A percentile compares a stretch with the other conserved stretches of the same genome.
phyloP scores from a whole-genome alignment of 2,113 vertebrate genomes.

The Ondatra zibethicus region DNA sequence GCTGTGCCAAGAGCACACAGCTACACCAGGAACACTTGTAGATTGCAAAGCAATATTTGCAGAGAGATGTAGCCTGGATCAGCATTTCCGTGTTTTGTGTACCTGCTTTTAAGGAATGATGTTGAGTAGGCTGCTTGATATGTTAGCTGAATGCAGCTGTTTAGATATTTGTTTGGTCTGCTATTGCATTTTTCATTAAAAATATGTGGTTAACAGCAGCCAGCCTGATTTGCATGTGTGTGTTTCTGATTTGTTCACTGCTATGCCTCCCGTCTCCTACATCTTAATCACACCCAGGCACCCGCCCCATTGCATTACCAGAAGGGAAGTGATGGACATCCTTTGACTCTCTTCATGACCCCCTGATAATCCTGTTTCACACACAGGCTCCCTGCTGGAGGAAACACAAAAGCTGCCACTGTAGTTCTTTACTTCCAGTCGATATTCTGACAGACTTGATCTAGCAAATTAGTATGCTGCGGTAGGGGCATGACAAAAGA shows the following conservation, averaged over 20 bases:
- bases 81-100: conserved; percentile 46
- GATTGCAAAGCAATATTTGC: conserved; percentile 57
- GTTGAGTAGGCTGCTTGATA: conserved; percentile 74
- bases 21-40: conserved; percentile 77
- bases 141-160: conserved; percentile 82
- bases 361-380: conserved; percentile 99
- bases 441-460: conserved; percentile 99
- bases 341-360: conserved; percentile 98
- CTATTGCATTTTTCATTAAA: conserved; percentile 88
- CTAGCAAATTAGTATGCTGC: conserved; percentile 99
- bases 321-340: conserved; percentile 96
- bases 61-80: conserved; percentile 20
- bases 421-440: conserved; percentile 96
- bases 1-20: conserved; percentile 50
- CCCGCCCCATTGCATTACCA: conserved; percentile 94
- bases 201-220: conserved; percentile 88
- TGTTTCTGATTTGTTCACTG: conserved; percentile 89
- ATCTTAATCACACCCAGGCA: conserved; percentile 94
- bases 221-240: conserved; percentile 91
- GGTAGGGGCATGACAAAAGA: conserved; percentile 97
- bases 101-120: conserved; percentile 60
- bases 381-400: conserved; percentile 96
- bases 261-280: conserved; percentile 91
- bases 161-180: conserved; percentile 87
- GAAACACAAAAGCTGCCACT: conserved; percentile 95